phyloP scores from a whole-genome alignment of 2,797 vertebrate genomes.

The Falco novaeseelandiae region DNA sequence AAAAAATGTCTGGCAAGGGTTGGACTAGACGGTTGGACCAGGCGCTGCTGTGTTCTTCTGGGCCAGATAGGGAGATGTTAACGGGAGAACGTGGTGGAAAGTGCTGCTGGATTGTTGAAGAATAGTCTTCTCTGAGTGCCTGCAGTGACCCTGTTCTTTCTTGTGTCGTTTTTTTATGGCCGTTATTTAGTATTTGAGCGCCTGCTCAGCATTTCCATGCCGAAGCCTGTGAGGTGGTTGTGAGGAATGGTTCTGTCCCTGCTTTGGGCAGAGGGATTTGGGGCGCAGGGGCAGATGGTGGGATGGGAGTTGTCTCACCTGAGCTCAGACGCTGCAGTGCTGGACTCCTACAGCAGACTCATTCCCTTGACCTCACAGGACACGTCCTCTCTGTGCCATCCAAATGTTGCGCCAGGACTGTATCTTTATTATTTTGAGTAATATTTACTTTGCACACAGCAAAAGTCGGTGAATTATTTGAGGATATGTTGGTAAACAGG shows the following conservation, averaged over 20 bases:
- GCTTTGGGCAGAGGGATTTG: background rate
- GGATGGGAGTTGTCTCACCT: background rate
- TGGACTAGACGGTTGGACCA: rapidly evolving
- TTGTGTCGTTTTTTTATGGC: background rate
- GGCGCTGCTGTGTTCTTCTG: background rate
- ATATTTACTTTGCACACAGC: background rate
- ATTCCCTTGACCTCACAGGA: background rate
- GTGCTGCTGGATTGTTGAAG: background rate
- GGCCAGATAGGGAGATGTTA: background rate
- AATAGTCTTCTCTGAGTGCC: background rate
- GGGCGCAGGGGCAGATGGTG: background rate
- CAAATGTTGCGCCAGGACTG: background rate
- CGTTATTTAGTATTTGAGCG: background rate
- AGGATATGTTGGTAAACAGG: background rate
- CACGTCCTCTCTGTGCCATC: rapidly evolving
- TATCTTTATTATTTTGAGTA: background rate
- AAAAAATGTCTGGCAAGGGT: background rate
- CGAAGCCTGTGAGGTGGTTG: rapidly evolving
- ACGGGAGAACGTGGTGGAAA: background rate
- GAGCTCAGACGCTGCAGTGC: background rate
- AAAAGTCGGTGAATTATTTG: background rate
- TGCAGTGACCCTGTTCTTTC: rapidly evolving
- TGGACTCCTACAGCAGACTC: background rate
- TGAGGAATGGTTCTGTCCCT: background rate
- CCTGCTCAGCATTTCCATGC: background rate